Percentiles rank a stretch among this genome's conserved stretches.
Conservation (phyloP, 2,113 vertebrate species). For the Hippocampus comes region DNA sequence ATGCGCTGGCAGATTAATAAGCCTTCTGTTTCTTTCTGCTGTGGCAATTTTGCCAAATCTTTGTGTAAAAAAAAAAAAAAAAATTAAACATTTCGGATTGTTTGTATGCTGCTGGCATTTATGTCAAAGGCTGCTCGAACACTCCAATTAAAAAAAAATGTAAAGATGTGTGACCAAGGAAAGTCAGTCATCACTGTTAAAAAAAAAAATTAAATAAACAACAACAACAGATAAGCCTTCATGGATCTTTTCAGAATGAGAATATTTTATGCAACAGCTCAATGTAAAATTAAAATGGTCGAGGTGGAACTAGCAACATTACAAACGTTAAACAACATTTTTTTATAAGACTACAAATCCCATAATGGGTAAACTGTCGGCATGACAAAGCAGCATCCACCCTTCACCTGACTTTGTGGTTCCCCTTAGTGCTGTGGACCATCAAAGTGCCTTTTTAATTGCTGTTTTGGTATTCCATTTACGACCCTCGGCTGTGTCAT, state of each 20-base stretch:
- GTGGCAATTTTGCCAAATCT: too few species aligned
- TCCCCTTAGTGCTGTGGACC: not conserved
- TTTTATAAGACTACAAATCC: not conserved
- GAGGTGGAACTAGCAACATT: not conserved
- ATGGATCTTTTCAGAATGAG: not conserved
- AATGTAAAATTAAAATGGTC: not conserved
- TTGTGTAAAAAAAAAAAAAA: too few species aligned
- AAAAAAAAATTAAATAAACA: too few species aligned
- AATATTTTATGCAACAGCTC: not conserved
- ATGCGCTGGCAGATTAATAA: not conserved
- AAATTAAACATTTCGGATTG: too few species aligned
- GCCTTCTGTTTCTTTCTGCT: too few species aligned
- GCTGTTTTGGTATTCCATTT: slow-evolving; percentile 1
- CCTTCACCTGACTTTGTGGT: not conserved
- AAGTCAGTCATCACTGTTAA: too few species aligned
- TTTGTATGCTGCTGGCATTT: too few species aligned
- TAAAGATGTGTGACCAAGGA: too few species aligned
- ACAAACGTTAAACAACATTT: not conserved
- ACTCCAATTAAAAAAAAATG: too few species aligned
- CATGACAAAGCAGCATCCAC: not conserved
- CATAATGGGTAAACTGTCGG: not conserved
- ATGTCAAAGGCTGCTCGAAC: too few species aligned
- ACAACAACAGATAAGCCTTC: not conserved
- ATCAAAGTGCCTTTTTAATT: not conserved
- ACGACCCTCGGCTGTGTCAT: not conserved